Conservation (phyloP, 2,888 invertebrate genomes). For the Petrophora chlorosata region DNA sequence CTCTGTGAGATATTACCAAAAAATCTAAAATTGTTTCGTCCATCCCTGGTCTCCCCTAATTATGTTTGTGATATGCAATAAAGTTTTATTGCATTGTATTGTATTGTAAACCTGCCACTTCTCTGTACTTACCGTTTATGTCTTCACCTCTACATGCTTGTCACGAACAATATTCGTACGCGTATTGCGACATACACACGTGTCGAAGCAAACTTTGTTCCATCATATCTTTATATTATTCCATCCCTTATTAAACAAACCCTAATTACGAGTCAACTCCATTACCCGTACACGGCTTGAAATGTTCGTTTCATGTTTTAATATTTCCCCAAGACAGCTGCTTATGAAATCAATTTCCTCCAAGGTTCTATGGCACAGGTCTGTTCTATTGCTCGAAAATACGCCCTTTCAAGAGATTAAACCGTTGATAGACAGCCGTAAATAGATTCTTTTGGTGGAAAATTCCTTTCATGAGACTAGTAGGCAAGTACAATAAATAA, state of each 20-base stretch:
- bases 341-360: conserved; percentile 54
- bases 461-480: conserved; percentile 51
- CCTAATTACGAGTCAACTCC: conserved; percentile 15
- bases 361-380: conserved; percentile 40
- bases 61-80: too few relatives aligned
- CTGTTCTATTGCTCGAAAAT: conserved; percentile 45
- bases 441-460: conserved; percentile 56
- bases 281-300: conserved; percentile 12
- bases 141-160: conserved; percentile 56
- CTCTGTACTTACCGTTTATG: too few relatives aligned
- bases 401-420: conserved; percentile 58
- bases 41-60: too few relatives aligned
- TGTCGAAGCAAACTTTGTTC: conserved; percentile 61
- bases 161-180: conserved; percentile 54
- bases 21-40: too few relatives aligned
- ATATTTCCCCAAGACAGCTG: conserved; percentile 43
- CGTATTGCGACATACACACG: conserved; percentile 38
- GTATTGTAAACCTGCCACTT: too few relatives aligned
- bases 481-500: conserved; percentile 47
- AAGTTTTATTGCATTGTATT: too few relatives aligned
- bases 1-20: too few relatives aligned
- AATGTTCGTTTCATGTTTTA: conserved; percentile 18
- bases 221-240: conserved; percentile 20
- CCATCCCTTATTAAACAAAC: conserved; percentile 2
- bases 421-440: conserved; percentile 56